These are phyloP conservation scores for Drosophila vallismaia DNA, from an alignment of 2,888 invertebrate species.

Conservation along the genomic window DNA sequence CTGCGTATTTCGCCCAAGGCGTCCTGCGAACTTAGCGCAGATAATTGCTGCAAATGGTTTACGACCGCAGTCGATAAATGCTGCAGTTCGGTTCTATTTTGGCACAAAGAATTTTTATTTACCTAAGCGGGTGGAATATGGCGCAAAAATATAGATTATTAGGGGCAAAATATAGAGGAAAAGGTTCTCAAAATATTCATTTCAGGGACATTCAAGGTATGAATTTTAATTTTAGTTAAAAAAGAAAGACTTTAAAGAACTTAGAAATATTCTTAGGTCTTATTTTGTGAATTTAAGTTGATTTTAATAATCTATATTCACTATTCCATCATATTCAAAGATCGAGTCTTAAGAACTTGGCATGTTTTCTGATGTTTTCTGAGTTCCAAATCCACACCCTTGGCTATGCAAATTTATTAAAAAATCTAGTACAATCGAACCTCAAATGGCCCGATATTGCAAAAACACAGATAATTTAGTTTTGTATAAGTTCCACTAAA, in stretches of 20 bases:
- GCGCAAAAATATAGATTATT: background rate
- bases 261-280: too few species aligned
- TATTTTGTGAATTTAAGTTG: too few species aligned
- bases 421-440: constrained; percentile 46
- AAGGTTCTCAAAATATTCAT: background rate
- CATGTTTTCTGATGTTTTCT: too few species aligned
- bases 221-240: too few species aligned
- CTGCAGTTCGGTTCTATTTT: constrained; percentile 25
- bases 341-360: too few species aligned
- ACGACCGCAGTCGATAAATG: constrained; percentile 70
- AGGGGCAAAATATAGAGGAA: background rate
- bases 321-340: too few species aligned
- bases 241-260: too few species aligned
- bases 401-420: constrained; percentile 59
- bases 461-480: constrained; percentile 1
- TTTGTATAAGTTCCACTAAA: constrained; percentile 39
- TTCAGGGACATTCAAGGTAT: too few species aligned
- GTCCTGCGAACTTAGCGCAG: constrained; percentile 61
- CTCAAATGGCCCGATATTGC: constrained; percentile 10
- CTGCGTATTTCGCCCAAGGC: constrained; percentile 73
- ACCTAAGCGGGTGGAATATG: constrained; percentile 5
- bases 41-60: constrained; percentile 79
- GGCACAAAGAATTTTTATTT: constrained; percentile 7
- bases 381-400: background rate
- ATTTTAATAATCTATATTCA: too few species aligned